Conservation (phyloP, 2,113 vertebrate species). For the Upupa epops region DNA sequence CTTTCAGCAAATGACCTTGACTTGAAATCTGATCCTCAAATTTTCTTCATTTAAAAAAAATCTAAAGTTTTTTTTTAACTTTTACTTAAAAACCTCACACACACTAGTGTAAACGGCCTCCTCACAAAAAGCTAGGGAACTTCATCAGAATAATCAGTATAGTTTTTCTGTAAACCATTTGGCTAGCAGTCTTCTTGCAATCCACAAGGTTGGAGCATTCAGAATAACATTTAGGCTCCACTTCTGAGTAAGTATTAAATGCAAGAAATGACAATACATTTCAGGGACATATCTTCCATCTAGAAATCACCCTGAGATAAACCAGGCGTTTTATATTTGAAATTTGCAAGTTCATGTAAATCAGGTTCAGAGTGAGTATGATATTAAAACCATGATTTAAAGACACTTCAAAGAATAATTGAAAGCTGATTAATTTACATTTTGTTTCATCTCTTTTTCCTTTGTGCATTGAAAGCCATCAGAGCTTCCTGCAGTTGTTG, state of each 20-base stretch:
- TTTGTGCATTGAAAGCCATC: conserved; percentile 30
- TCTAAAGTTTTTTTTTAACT: not conserved
- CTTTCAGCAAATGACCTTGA: not conserved
- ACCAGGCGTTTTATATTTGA: conserved; percentile 39
- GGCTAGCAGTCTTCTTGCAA: not conserved
- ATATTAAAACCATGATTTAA: conserved; percentile 50
- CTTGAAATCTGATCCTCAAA: not conserved
- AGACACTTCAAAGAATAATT: conserved; percentile 54
- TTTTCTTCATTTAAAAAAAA: not conserved
- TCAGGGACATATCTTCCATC: not conserved
- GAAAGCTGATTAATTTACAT: conserved; percentile 38
- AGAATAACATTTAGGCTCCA: not conserved
- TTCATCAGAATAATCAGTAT: not conserved
- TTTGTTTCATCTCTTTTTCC: conserved; percentile 30
- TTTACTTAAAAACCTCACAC: not conserved
- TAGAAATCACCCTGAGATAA: conserved; percentile 51
- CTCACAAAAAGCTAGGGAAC: not conserved
- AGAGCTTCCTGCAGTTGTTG: not conserved
- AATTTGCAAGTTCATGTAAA: conserved; percentile 67
- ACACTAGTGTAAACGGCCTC: not conserved
- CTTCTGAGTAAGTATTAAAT: conserved; percentile 18
- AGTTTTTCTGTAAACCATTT: not conserved
- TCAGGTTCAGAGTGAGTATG: conserved; percentile 16
- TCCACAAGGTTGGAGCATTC: not conserved
- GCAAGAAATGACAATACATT: conserved; percentile 13